A percentile compares a stretch with the other conserved stretches of the same genome.
Conservation (phyloP, 2,888 invertebrate species). For the Agonopterix heracliana region DNA sequence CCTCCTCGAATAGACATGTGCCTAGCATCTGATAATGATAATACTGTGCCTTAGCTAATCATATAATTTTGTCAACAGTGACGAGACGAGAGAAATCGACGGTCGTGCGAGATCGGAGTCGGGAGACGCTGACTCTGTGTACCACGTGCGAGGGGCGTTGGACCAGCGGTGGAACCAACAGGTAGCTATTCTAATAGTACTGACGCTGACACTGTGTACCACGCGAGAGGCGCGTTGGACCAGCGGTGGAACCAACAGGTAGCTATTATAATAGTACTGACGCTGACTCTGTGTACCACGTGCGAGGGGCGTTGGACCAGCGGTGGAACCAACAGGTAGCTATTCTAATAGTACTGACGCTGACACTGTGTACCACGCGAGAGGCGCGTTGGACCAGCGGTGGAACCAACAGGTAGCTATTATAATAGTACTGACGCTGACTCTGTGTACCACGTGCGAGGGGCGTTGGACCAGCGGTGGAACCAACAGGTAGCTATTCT, state of each 20-base stretch:
- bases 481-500: slow-evolving; percentile 50
- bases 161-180: slow-evolving; percentile 60
- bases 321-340: slow-evolving; percentile 61
- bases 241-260: no score
- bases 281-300: slow-evolving; percentile 83
- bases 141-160: slow-evolving; percentile 72
- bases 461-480: slow-evolving; percentile 62
- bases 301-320: slow-evolving; percentile 61
- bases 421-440: no score
- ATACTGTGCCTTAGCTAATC: no score
- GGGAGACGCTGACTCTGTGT: slow-evolving; percentile 85
- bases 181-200: slow-evolving; percentile 26
- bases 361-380: no score
- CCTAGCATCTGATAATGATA: no score
- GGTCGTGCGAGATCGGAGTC: slow-evolving; percentile 87
- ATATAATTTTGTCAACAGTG: slow-evolving; percentile 69
- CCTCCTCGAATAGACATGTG: no score
- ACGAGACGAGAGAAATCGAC: slow-evolving; percentile 82
- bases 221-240: no score
- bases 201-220: no score
- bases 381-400: no score
- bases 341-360: no score
- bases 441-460: slow-evolving; percentile 79
- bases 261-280: no score
- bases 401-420: no score